Base-by-base conservation (phyloP, 1,140 invertebrate species). In the Goniozus legneri region DNA sequence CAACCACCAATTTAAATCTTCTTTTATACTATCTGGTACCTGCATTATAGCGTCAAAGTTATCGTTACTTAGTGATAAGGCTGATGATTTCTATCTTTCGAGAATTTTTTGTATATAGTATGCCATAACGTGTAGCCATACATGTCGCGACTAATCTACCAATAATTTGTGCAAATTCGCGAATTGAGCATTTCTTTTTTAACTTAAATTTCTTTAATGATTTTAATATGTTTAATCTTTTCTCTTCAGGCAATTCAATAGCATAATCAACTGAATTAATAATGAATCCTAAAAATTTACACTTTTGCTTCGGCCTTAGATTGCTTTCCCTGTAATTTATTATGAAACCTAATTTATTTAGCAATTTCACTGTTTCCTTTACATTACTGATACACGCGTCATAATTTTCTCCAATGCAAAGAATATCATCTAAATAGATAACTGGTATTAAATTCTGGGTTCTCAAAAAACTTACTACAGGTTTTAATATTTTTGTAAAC, bases 241-340 rank as follows among this genome's bases (percentile, higher is more conserved):
- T 43, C 13, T 49, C 40, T 8, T 37, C 7, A 3, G 40, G 32
- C 14, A 42, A 8, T 14, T 37, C 15, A 4, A 49, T 2, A 15
- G 10, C 31, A 27, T 12, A 37, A 8, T 37, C 27, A 4, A 8
- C 8, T 13, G 40, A 30, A 16, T 50, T 14, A 1, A 50, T 33
- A 32, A 52, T 44, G 12, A 52, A 37, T 3, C 50, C 50, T 21
- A 52, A 24, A 43, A 34, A 52, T 21, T 44, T 42, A 15, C 44
- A 43, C 4, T 3, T 31, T 15, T 6, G 30, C 13, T n/a, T 27
- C n/a, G 50, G 50, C 8, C 12, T 15, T 2, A 42, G 22, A 22
- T 19, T 22, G 16, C 21, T 36, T 36, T 47, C 42, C 12, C 36
- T 18, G 3, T 19, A 2, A 41, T 47, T 46, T 7, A 47, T n/a